Base-by-base conservation (phyloP, 2,113 vertebrate genomes). In the Scytalopus superciliaris region DNA sequence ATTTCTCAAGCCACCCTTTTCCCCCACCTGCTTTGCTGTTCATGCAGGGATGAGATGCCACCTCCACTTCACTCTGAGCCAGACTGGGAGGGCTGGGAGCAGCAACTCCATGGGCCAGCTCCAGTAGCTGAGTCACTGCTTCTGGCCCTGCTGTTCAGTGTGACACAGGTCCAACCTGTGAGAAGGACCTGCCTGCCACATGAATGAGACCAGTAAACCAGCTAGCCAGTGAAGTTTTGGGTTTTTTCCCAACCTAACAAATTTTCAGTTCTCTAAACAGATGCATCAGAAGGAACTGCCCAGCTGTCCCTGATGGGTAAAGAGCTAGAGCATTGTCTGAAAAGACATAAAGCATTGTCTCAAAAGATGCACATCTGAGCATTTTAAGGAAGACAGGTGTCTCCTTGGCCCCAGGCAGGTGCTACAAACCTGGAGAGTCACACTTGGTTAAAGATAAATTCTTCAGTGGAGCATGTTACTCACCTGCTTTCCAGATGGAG, bases 11-110 rank as follows among this genome's bases (percentile, higher is more conserved):
- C 30, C 35, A 13, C 22, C 9, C 15, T 39, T 44, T 50, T 52
- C n/a, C 18, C 35, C 27, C 31, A 5, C 14, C 31, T 30, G 35
- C 35, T 10, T 28, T 28, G 17, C 17, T 37, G 18, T 4, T 5
- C 3, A 1, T 5, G 23, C 37, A 56, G 56, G 35, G 33, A 4
- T 6, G 21, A 3, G 22, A 37, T 9, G 35, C 6, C 7, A 23
- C n/a, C 35, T 47, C 47, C 89, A 37, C 40, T 35, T 21, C 24
- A 10, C 18, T 21, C 5, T 1, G 3, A 24, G 35, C 55, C n/a
- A 18, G 4, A 21, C 42, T 9, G 18, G 14, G 49, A 3, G 9
- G n/a, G 35, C 30, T 31, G n/a, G 40, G 45, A 42, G 22, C 53
- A 31, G 68, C 45, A 80, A 35, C 31, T 28, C 64, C 27, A 18